Evolutionary conservation across 53 echinoderm and acorn worm genomes (phyloP).

Genomic region (Actinopyga echinites): DNA sequence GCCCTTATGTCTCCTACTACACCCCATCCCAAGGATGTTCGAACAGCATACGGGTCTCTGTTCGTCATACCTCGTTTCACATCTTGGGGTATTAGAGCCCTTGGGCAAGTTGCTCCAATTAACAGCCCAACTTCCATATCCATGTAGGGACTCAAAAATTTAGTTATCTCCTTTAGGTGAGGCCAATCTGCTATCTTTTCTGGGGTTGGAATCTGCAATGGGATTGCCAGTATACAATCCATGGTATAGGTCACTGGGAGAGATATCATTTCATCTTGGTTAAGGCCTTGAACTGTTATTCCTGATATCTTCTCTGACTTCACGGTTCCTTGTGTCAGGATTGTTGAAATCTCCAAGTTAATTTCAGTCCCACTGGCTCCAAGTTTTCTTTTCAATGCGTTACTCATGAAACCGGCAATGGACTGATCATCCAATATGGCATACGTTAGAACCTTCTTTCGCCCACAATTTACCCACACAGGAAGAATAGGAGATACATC

Average conservation of each 20-base stretch:
- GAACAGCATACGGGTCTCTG: constrained; percentile 43
- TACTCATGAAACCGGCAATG: neutral
- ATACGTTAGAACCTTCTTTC: constrained; percentile 3
- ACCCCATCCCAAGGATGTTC: constrained; percentile 54
- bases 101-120: constrained; percentile 49
- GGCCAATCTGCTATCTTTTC: constrained; percentile 44
- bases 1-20: constrained; percentile 41
- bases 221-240: constrained; percentile 38
- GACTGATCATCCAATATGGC: constrained; percentile 31
- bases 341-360: neutral
- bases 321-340: neutral
- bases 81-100: constrained; percentile 44
- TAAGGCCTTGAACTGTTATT: neutral
- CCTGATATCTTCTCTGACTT: constrained; percentile 2
- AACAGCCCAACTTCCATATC: constrained; percentile 28
- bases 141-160: constrained; percentile 39
- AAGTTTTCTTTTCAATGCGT: neutral
- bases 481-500: neutral
- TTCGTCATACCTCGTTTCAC: constrained; percentile 23
- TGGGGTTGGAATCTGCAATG: constrained; percentile 58
- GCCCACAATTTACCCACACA: neutral
- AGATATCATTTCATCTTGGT: neutral
- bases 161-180: constrained; percentile 39
- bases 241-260: constrained; percentile 32
- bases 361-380: neutral